Evolutionary conservation across 2,888 invertebrate species (phyloP).

Genomic region (Geophilus truncorum): DNA sequence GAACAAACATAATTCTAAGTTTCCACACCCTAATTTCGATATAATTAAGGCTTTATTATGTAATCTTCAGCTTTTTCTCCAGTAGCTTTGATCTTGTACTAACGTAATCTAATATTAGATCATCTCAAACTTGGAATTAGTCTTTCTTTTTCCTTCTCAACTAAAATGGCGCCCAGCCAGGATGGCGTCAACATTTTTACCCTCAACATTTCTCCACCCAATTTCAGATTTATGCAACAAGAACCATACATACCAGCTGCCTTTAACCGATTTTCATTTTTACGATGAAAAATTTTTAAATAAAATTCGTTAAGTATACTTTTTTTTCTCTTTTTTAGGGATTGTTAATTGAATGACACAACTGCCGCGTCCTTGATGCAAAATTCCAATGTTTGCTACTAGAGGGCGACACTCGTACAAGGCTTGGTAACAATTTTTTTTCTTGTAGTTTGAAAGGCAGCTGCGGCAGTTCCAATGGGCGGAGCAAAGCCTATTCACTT

Average conservation of each 20-base stretch:
- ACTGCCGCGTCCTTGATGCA: neutral
- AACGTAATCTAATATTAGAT: neutral
- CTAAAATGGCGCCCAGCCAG: conserved; percentile 14
- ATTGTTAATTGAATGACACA: neutral
- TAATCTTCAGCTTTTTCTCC: neutral
- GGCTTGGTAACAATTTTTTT: conserved; percentile 16
- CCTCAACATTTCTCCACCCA: neutral
- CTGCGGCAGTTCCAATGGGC: conserved; percentile 21
- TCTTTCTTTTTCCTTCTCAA: neutral
- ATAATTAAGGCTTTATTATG: neutral
- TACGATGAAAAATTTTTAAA: neutral
- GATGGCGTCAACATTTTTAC: neutral
- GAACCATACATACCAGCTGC: neutral
- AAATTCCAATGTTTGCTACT: conserved; percentile 3
- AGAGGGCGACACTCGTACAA: conserved; percentile 33
- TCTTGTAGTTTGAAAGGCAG: neutral
- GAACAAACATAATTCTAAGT: neutral
- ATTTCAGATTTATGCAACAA: neutral
- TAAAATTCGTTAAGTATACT: neutral
- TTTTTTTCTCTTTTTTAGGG: neutral
- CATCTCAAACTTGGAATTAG: neutral
- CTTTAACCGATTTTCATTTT: neutral
- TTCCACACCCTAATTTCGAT: neutral
- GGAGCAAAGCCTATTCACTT: conserved; percentile 21
- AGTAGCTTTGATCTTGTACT: neutral